These are phyloP conservation scores for Danaus chrysippus DNA, from an alignment of 2,888 invertebrate species.

Conservation along the genomic window DNA sequence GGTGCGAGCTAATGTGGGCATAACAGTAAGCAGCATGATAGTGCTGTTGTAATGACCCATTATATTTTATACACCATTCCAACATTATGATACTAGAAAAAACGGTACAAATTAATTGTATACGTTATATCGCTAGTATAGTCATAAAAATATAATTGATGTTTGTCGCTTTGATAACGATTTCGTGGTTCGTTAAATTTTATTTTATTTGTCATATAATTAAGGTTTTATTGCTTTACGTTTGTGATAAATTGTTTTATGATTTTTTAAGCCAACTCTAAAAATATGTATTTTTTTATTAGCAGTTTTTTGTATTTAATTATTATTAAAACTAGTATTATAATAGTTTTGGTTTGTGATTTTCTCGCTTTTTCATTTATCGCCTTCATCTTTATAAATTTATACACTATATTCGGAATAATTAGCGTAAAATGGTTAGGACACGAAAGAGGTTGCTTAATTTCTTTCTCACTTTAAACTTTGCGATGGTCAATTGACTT, in stretches of 20 bases:
- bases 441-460: too few species aligned
- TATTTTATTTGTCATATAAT: slow-evolving; percentile 1
- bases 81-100: slow-evolving; percentile 23
- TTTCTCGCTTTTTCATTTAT: too few species aligned
- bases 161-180: not conserved
- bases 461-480: too few species aligned
- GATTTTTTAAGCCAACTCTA: too few species aligned
- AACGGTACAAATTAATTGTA: slow-evolving; percentile 16
- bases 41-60: slow-evolving; percentile 52
- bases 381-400: too few species aligned
- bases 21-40: slow-evolving; percentile 48
- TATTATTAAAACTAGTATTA: too few species aligned
- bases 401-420: too few species aligned
- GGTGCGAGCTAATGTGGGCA: slow-evolving; percentile 45
- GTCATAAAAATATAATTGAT: slow-evolving; percentile 3
- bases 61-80: slow-evolving; percentile 41
- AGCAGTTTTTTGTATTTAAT: too few species aligned
- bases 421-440: too few species aligned
- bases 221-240: not conserved
- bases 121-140: slow-evolving; percentile 4
- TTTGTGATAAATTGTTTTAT: not conserved
- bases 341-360: too few species aligned
- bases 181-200: slow-evolving; percentile 6
- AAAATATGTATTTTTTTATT: too few species aligned
- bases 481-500: too few species aligned